Base-by-base conservation (phyloP, 2,888 invertebrate genomes). In the Dryocosmus kuriphilus region DNA sequence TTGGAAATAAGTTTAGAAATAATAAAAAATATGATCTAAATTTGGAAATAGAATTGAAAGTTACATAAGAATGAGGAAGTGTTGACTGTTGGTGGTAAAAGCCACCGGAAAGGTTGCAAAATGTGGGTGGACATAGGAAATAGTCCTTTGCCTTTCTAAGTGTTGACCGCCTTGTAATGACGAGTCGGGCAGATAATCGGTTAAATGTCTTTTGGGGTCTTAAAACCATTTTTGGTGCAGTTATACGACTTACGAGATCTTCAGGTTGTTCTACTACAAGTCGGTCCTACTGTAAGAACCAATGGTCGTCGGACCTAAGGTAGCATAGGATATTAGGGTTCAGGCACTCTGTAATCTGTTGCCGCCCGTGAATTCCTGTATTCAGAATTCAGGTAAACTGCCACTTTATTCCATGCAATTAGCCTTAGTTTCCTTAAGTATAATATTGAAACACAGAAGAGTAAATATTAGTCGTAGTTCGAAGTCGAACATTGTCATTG, bases 81-180 rank as follows among this genome's bases (percentile, higher is more conserved):
- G n/a, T 51, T 71, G 51, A 11, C 16, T 30, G n/a, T 51, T 71
- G 51, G 51, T 71, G 51, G 71, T 30, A 51, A 51, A 71, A 51
- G 71, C 46, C 71, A n/a, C 71, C 51, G 51, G 51, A 14, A 71
- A 57, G 61, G 74, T 74, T 74, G 60, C 74, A 60, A 41, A 74
- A 60, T 74, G 74, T 60, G 74, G 60, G 74, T 51, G 71, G 71
- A 27, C n/a, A 30, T 30, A 71, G 71, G n/a, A 71, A 71, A 71
- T 51, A 51, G 71, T 51, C 51, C 71, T 71, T 60, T 35, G 57
- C 24, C 74, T 60, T 74, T 61, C 57, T 22, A 74, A 74, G 22
- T 60, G 35, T 35, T 27, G 16, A 63, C 80, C 80, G 80, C 80
- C 80, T 80, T 78, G 80, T 80, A 78, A 80, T 80, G 74, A 80